These are phyloP conservation scores for Opisthograptis luteolata DNA, from an alignment of 2,888 invertebrate genomes.

Conservation along the genomic window DNA sequence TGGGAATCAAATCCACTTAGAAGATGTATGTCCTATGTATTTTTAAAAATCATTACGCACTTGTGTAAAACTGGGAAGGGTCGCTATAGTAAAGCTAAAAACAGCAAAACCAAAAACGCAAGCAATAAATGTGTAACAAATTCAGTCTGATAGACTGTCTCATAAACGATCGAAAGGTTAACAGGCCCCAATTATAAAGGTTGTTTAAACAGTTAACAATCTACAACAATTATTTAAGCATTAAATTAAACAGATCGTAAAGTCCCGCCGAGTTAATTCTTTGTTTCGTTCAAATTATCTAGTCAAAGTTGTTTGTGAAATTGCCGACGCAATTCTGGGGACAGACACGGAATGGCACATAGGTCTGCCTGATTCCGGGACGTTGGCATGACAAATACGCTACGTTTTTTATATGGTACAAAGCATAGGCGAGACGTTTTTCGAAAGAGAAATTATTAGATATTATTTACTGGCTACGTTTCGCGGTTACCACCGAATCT, in stretches of 20 bases:
- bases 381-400: slow-evolving; percentile 38
- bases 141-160: too few relatives aligned
- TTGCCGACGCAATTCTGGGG: slow-evolving; percentile 50
- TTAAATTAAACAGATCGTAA: slow-evolving; percentile 29
- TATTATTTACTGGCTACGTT: too few relatives aligned
- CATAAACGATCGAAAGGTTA: too few relatives aligned
- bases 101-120: too few relatives aligned
- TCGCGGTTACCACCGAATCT: too few relatives aligned
- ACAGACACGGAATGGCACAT: slow-evolving; percentile 67
- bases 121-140: too few relatives aligned
- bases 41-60: too few relatives aligned
- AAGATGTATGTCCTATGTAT: too few relatives aligned
- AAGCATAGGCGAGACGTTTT: not conserved
- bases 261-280: slow-evolving; percentile 30
- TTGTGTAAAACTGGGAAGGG: too few relatives aligned
- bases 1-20: too few relatives aligned
- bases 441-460: too few relatives aligned
- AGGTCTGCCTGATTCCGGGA: slow-evolving; percentile 18
- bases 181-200: slow-evolving; percentile 10
- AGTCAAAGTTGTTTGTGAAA: slow-evolving; percentile 44
- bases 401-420: slow-evolving; percentile 19
- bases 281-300: slow-evolving; percentile 43
- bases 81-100: too few relatives aligned
- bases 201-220: not conserved
- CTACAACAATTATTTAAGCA: slow-evolving; percentile 27